Base-by-base conservation (phyloP, 2,113 vertebrate species). In the Notothenia rossii region DNA sequence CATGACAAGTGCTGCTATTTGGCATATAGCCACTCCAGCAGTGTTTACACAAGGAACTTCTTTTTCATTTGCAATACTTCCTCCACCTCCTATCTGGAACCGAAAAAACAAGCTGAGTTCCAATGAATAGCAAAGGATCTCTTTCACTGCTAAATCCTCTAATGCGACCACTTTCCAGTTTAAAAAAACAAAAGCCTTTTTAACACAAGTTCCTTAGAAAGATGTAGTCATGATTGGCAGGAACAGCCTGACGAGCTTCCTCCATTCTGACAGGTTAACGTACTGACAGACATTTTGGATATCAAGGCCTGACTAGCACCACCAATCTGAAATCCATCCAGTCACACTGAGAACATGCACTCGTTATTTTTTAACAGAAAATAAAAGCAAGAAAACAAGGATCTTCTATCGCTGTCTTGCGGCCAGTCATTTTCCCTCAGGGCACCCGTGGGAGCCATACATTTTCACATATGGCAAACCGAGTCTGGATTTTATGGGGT, bases 381-480 rank as follows among this genome's bases (percentile, higher is more conserved):
- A 36, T 13, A 69, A 82, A 82, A 71, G 74, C 68, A 83, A 63
- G 66, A 87, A 89, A 89, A 89, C 79, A 85, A 81, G 77, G 71
- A 92, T 90, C 53, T 72, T 89, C 82, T 81, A 65, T 77, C 56
- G 68, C 79, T 88, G 82, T 89, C 87, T 83, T 20, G 25, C 46
- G 53, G 77, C 84, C 86, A 87, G 81, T 83, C 83, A 90, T 82
- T 91, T 91, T 61, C 82, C 81, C 86, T 81, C 78, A 91, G 60
- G 83, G 80, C 77, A 45, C 90, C 85, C 83, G 29, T 71, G 91
- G 83, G 90, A 93, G 81, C 86, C 81, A 85, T 90, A 82, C 83
- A 77, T 92, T 86, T 90, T 93, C 86, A 86, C 88, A 91, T 86
- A 90, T 91, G 88, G 90, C 91, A 83, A 77, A 72, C 73, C 50